Percentiles rank a stretch among this genome's conserved stretches.
Conservation (phyloP, 2,797 vertebrate species). For the Anguilla pacifica region DNA sequence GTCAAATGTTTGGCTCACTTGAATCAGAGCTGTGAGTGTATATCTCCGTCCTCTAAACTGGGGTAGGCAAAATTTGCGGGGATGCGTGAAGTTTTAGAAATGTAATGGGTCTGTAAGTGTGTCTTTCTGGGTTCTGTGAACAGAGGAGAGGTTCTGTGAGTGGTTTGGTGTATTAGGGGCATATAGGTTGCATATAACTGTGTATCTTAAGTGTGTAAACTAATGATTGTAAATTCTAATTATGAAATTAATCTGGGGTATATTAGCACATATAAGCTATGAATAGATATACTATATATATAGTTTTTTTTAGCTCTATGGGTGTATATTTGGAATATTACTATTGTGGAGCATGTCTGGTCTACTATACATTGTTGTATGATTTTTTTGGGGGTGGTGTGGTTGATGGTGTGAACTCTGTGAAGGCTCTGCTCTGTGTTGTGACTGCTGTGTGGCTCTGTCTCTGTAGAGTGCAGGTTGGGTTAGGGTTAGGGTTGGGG, state of each 20-base stretch:
- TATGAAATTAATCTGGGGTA: background rate
- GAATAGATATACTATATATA: too few relatives aligned
- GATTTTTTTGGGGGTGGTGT: background rate
- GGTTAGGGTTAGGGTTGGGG: too few relatives aligned
- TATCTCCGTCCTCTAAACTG: background rate
- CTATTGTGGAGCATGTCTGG: too few relatives aligned
- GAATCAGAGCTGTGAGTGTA: background rate
- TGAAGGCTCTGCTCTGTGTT: background rate
- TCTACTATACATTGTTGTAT: background rate
- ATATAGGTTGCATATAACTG: background rate
- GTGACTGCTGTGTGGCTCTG: background rate
- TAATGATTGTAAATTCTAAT: background rate
- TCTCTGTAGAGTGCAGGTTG: constrained; percentile 62
- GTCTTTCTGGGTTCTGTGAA: background rate
- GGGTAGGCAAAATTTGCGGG: background rate
- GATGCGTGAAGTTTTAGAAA: background rate
- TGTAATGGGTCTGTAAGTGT: background rate
- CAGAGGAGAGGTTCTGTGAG: background rate
- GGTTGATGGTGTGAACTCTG: background rate
- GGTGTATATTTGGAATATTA: too few relatives aligned
- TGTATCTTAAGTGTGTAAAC: background rate
- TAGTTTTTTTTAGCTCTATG: too few relatives aligned
- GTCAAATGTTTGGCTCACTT: background rate
- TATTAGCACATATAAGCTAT: background rate
- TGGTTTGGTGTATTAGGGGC: background rate